Conservation (phyloP, 1,140 invertebrate genomes). For the Drosophila novamexicana region DNA sequence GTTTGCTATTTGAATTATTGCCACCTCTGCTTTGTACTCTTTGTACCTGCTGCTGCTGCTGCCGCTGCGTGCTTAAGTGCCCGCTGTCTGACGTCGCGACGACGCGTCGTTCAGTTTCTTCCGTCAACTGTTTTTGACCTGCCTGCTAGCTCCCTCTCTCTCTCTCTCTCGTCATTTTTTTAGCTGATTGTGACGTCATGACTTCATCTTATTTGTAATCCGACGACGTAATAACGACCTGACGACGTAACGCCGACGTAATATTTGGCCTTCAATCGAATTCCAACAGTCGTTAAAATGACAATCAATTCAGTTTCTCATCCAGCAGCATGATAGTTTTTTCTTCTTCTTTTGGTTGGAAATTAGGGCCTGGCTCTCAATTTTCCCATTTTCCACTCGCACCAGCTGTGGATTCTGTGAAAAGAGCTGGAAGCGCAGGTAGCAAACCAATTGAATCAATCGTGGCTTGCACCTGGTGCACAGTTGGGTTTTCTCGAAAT, state of each 20-base stretch:
- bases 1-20: conserved; percentile 63
- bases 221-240: conserved; percentile 38
- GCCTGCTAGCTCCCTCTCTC: conserved; percentile 15
- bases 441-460: conserved; percentile 17
- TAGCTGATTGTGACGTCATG: conserved; percentile 27
- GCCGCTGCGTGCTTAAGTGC: conserved; percentile 66
- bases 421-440: conserved; percentile 18
- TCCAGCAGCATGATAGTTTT: conserved; percentile 10
- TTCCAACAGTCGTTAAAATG: conserved; percentile 39
- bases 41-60: conserved; percentile 19
- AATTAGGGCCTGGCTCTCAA: neutral
- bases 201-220: conserved; percentile 36
- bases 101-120: conserved; percentile 51
- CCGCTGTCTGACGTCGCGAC: conserved; percentile 18
- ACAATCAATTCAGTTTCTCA: conserved; percentile 32
- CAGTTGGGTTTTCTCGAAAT: conserved; percentile 6
- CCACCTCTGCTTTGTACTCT: conserved; percentile 46
- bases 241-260: conserved; percentile 24
- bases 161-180: neutral
- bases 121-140: conserved; percentile 58
- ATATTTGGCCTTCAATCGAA: conserved; percentile 46
- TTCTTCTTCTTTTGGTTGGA: conserved; percentile 4
- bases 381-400: conserved; percentile 5
- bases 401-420: neutral
- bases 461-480: conserved; percentile 19